Conservation (phyloP, 2,113 vertebrate genomes). For the Dromiciops gliroides region DNA sequence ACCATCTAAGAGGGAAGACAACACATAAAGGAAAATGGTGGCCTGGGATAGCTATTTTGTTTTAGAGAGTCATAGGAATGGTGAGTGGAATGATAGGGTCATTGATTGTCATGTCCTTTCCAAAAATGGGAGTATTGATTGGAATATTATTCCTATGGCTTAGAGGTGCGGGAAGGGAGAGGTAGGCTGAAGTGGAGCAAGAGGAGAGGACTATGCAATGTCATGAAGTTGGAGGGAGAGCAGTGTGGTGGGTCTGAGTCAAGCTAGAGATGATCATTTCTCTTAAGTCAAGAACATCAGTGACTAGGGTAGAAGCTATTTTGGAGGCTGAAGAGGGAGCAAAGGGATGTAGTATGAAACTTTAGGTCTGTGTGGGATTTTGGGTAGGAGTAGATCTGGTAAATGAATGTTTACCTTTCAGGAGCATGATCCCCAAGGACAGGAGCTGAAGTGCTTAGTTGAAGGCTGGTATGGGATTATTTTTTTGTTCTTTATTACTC, state of each 20-base stretch:
- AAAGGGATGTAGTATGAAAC: neutral
- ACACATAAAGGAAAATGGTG: neutral
- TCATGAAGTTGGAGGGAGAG: neutral
- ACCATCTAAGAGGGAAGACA: neutral
- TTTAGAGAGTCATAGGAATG: neutral
- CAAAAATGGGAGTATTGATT: neutral
- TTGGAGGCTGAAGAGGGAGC: neutral
- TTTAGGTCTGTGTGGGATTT: neutral
- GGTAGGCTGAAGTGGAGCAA: neutral
- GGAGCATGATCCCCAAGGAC: neutral
- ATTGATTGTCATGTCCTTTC: neutral
- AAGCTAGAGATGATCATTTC: neutral
- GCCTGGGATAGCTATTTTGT: neutral
- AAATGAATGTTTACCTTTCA: neutral
- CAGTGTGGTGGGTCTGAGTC: neutral
- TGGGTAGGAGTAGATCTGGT: neutral
- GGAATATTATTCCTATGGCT: neutral
- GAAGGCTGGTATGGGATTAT: neutral
- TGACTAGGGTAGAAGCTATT: neutral
- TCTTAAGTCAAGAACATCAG: neutral
- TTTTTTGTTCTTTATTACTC: neutral
- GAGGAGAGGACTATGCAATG: neutral
- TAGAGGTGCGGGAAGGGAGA: neutral
- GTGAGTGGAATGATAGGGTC: neutral
- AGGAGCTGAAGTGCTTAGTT: neutral